Conservation (phyloP, 2,113 vertebrate species). For the Siniperca chuatsi region DNA sequence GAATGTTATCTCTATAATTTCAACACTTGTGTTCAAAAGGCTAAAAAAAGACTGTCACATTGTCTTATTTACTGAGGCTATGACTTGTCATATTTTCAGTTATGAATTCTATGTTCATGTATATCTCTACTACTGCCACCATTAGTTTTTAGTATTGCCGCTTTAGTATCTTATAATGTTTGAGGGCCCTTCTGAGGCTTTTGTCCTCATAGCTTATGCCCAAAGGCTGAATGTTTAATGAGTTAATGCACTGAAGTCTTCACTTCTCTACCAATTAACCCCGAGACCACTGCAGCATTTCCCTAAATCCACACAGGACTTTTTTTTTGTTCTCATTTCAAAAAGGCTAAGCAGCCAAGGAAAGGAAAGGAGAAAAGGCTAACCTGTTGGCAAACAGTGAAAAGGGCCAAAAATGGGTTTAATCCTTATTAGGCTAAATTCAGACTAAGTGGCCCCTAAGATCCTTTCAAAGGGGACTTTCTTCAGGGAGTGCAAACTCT, state of each 20-base stretch:
- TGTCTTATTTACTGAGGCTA: background rate
- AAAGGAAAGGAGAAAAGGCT: conserved; percentile 94
- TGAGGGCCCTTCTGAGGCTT: conserved; percentile 80
- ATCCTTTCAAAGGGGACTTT: conserved; percentile 88
- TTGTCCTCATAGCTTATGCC: conserved; percentile 66
- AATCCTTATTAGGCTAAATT: conserved; percentile 99
- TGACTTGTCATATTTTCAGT: background rate
- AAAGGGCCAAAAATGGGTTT: conserved; percentile 87
- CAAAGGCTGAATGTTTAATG: conserved; percentile 95
- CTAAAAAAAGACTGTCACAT: background rate
- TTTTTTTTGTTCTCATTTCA: conserved; percentile 88
- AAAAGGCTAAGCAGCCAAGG: conserved; percentile 90
- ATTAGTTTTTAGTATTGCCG: conserved; percentile 71
- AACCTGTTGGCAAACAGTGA: conserved; percentile 97
- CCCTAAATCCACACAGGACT: conserved; percentile 96
- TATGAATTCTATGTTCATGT: conserved; percentile 20
- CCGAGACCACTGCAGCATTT: conserved; percentile 91
- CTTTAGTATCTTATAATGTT: conserved; percentile 81
- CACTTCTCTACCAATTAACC: conserved; percentile 98
- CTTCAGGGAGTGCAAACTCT: conserved; percentile 63
- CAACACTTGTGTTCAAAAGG: background rate
- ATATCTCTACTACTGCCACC: background rate
- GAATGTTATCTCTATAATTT: conserved; percentile 41
- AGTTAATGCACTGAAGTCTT: conserved; percentile 92
- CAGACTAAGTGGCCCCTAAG: conserved; percentile 94